These are phyloP conservation scores for Pseudopodoces humilis DNA, from an alignment of 2,113 vertebrate species.

Conservation along the genomic window DNA sequence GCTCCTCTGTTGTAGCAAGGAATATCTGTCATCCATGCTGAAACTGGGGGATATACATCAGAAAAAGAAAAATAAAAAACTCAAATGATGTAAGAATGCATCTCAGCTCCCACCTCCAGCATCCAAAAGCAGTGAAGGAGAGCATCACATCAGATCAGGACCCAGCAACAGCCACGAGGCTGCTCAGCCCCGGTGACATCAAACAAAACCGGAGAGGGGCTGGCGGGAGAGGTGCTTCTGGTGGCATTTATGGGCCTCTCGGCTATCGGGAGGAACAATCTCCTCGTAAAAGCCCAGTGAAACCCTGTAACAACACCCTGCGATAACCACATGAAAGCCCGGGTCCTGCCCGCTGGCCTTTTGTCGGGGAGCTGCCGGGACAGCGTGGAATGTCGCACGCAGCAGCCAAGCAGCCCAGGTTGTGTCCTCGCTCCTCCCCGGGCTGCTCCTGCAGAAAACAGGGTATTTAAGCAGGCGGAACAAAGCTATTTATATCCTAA, in stretches of 20 bases:
- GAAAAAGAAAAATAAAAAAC: no score
- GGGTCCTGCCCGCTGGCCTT: neutral
- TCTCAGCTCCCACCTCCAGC: neutral
- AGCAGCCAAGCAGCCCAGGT: neutral
- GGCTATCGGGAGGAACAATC: neutral
- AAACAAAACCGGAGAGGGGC: neutral
- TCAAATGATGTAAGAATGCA: neutral
- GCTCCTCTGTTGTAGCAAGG: neutral
- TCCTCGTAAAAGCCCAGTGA: neutral
- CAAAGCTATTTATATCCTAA: slow-evolving; percentile 35
- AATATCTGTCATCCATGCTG: rapidly evolving
- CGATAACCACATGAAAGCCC: slow-evolving; percentile 43
- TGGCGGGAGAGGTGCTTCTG: neutral
- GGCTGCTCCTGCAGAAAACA: slow-evolving; percentile 6
- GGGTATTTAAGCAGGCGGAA: neutral
- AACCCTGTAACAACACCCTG: neutral
- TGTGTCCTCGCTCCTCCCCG: neutral
- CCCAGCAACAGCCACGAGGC: neutral
- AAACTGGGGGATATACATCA: neutral
- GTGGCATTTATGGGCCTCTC: slow-evolving; percentile 5
- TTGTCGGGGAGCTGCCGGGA: neutral
- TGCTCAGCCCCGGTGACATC: neutral
- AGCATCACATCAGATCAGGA: neutral
- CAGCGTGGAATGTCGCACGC: slow-evolving; percentile 21
- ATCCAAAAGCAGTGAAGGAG: neutral